These are phyloP conservation scores for Hyalella azteca DNA, from an alignment of 2,888 invertebrate genomes.

Conservation along the genomic window DNA sequence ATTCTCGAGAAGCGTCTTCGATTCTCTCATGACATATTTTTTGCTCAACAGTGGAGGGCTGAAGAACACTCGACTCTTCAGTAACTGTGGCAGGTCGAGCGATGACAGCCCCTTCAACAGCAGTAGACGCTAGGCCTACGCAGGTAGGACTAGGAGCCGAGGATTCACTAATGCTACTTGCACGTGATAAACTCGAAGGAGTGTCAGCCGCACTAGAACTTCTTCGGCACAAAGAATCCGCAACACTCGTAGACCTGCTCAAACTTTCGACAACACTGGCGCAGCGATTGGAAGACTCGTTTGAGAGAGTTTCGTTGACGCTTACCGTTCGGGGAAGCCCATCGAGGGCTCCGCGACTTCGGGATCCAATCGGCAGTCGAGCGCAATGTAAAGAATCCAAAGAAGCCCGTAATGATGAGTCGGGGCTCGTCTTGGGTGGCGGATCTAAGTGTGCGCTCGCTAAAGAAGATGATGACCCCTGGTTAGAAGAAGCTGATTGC, in stretches of 20 bases:
- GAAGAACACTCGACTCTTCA: slow-evolving; percentile 44
- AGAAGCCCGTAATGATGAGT: slow-evolving; percentile 49
- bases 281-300: slow-evolving; percentile 47
- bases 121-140: slow-evolving; percentile 43
- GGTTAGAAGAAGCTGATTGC: slow-evolving; percentile 40
- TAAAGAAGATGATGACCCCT: slow-evolving; percentile 44
- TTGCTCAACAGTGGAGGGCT: slow-evolving; percentile 17
- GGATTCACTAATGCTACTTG: neutral
- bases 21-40: neutral
- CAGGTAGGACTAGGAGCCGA: neutral
- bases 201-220: slow-evolving; percentile 44
- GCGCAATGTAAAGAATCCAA: slow-evolving; percentile 42
- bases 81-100: slow-evolving; percentile 57
- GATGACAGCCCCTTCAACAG: slow-evolving; percentile 53
- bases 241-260: slow-evolving; percentile 52
- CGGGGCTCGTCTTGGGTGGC: slow-evolving; percentile 51
- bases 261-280: slow-evolving; percentile 44
- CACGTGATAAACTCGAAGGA: slow-evolving; percentile 18
- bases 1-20: neutral
- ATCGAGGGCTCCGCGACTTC: neutral
- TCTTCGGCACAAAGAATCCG: slow-evolving; percentile 47
- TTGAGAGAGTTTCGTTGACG: slow-evolving; percentile 9
- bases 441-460: slow-evolving; percentile 40
- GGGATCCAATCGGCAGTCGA: neutral
- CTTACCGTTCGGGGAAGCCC: slow-evolving; percentile 40